These are phyloP conservation scores for Corythoichthys intestinalis DNA, from an alignment of 2,113 vertebrate genomes.

Conservation along the genomic window DNA sequence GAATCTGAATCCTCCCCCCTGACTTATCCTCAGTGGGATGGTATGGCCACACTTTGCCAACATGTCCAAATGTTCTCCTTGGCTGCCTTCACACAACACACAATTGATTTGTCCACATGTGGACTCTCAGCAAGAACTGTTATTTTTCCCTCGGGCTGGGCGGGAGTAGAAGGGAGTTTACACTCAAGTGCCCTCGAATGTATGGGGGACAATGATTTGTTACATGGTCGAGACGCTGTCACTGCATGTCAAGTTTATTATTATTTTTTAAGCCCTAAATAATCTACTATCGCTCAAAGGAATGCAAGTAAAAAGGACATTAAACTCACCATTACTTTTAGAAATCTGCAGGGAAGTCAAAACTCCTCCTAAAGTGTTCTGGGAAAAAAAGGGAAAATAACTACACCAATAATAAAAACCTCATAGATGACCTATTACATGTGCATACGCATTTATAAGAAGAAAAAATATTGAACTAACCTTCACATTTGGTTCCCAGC, in stretches of 20 bases:
- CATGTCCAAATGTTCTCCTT: constrained; percentile 41
- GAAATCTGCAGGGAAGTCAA: constrained; percentile 14
- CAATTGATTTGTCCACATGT: constrained; percentile 26
- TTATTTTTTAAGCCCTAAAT: too few relatives aligned
- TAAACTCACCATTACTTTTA: constrained; percentile 57
- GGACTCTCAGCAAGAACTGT: constrained; percentile 11
- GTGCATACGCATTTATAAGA: not conserved
- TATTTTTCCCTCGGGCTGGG: not conserved
- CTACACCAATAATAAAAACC: not conserved
- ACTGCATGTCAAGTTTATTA: not conserved
- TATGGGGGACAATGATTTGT: not conserved
- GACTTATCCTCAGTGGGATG: constrained; percentile 34
- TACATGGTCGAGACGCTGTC: not conserved
- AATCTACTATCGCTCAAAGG: not conserved
- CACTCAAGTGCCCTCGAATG: not conserved
- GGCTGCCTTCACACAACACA: constrained; percentile 43
- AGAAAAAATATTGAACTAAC: constrained; percentile 20
- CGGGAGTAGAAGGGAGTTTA: not conserved
- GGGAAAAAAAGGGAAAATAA: not conserved
- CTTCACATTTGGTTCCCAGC: not conserved
- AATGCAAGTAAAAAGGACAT: not conserved
- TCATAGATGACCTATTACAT: too few relatives aligned
- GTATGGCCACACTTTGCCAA: constrained; percentile 32
- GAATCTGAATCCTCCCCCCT: constrained; percentile 19
- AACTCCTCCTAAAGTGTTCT: constrained; percentile 4